A percentile compares a stretch with the other conserved stretches of the same genome.
Conservation (phyloP, 2,888 invertebrate genomes). For the Drosophila maculinotata region DNA sequence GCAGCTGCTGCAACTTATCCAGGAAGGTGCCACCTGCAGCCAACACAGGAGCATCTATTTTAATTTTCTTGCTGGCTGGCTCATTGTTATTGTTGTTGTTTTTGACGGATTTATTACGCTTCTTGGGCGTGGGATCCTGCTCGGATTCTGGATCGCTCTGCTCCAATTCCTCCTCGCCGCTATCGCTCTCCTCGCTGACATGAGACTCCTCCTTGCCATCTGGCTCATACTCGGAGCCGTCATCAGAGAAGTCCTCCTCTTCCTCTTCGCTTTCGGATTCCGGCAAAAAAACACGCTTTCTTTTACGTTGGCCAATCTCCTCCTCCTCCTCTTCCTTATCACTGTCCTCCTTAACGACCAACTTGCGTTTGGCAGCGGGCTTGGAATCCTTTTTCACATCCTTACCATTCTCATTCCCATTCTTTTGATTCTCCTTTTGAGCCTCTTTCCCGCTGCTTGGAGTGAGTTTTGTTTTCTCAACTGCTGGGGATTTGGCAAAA, state of each 20-base stretch:
- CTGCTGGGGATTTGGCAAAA: conserved; percentile 88
- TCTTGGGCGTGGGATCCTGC: conserved; percentile 55
- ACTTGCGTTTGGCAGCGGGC: conserved; percentile 64
- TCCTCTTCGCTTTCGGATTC: conserved; percentile 80
- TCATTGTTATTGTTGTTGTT: conserved; percentile 64
- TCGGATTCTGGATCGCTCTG: conserved; percentile 36
- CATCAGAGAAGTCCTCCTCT: conserved; percentile 61
- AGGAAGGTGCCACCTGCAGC: conserved; percentile 63
- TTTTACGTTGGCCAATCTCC: conserved; percentile 85
- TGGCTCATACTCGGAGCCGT: conserved; percentile 64
- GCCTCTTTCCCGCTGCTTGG: conserved; percentile 41
- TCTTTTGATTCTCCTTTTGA: conserved; percentile 41
- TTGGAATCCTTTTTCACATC: conserved; percentile 36
- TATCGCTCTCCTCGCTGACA: conserved; percentile 49
- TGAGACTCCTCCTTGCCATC: conserved; percentile 38
- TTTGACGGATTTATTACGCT: conserved; percentile 33
- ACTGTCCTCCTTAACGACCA: conserved; percentile 34
- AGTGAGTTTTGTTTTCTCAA: conserved; percentile 71
- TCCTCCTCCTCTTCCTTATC: conserved; percentile 79
- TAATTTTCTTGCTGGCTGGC: conserved; percentile 71
- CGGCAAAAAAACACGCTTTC: conserved; percentile 67
- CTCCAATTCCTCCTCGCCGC: conserved; percentile 58
- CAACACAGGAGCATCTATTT: conserved; percentile 55
- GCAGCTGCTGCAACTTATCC: conserved; percentile 78
- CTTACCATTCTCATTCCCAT: conserved; percentile 9